These are phyloP conservation scores for Sebastes iracundus DNA, from an alignment of 2,797 vertebrate species.

Conservation along the genomic window DNA sequence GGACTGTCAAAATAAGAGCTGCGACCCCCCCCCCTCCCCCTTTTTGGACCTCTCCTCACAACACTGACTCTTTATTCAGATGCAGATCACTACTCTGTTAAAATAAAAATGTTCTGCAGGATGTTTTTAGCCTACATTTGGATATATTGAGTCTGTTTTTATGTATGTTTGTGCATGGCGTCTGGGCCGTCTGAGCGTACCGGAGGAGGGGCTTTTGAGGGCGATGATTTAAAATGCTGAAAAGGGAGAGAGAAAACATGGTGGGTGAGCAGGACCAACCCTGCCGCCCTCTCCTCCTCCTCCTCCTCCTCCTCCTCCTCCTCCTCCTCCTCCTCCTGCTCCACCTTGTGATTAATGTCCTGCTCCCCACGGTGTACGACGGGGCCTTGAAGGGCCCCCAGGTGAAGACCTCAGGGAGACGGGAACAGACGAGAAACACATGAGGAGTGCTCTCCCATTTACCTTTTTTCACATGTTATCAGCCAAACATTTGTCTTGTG, in stretches of 20 bases:
- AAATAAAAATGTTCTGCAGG: background rate
- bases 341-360: conserved; percentile 61
- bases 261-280: conserved; percentile 43
- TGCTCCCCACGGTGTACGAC: conserved; percentile 29
- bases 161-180: too few relatives aligned
- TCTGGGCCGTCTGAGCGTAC: too few relatives aligned
- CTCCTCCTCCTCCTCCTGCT: conserved; percentile 21
- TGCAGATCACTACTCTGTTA: background rate
- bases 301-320: conserved; percentile 12
- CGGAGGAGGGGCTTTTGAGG: too few relatives aligned
- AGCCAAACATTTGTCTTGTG: conserved; percentile 9
- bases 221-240: background rate
- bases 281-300: conserved; percentile 21
- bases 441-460: background rate
- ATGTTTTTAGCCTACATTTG: too few relatives aligned
- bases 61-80: conserved; percentile 35
- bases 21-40: background rate
- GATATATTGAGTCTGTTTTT: too few relatives aligned
- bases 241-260: conserved; percentile 7
- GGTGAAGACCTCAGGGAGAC: conserved; percentile 47
- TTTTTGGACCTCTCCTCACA: background rate
- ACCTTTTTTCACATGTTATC: background rate
- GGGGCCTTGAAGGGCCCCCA: conserved; percentile 31
- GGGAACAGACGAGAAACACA: background rate
- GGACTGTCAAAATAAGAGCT: conserved; percentile 75